Evolutionary conservation across 1,140 invertebrate species (phyloP).

Genomic region (Ganaspis sp.): DNA sequence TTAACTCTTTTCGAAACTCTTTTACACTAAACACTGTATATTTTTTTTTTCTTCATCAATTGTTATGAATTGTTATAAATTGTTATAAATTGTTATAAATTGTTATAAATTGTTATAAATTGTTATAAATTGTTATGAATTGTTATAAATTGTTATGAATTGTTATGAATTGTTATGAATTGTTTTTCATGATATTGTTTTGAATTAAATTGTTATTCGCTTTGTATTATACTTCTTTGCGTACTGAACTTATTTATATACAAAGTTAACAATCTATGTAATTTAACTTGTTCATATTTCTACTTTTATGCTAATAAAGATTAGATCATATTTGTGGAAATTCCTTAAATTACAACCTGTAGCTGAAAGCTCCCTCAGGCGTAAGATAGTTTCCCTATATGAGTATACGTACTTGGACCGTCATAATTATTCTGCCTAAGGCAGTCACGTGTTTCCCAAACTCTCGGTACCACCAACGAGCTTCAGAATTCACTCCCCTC

Average conservation of each 20-base stretch:
- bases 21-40: no score
- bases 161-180: no score
- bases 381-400: slow-evolving; percentile 6
- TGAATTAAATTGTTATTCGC: no score
- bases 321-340: slow-evolving; percentile 23
- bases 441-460: slow-evolving; percentile 55
- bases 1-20: no score
- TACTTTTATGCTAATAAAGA: slow-evolving; percentile 14
- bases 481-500: slow-evolving; percentile 45
- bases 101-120: no score
- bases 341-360: slow-evolving; percentile 18
- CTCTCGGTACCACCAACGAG: slow-evolving; percentile 42
- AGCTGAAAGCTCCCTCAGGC: slow-evolving; percentile 12
- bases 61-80: no score
- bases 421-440: slow-evolving; percentile 57
- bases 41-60: no score
- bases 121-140: no score
- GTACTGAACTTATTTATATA: not conserved
- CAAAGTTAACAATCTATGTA: not conserved
- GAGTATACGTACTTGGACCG: slow-evolving; percentile 42
- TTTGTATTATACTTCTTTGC: not conserved
- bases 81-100: no score
- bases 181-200: no score
- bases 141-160: no score
- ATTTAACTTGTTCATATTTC: not conserved